phyloP scores from a whole-genome alignment of 2,113 vertebrate genomes.

The Notothenia rossii region DNA sequence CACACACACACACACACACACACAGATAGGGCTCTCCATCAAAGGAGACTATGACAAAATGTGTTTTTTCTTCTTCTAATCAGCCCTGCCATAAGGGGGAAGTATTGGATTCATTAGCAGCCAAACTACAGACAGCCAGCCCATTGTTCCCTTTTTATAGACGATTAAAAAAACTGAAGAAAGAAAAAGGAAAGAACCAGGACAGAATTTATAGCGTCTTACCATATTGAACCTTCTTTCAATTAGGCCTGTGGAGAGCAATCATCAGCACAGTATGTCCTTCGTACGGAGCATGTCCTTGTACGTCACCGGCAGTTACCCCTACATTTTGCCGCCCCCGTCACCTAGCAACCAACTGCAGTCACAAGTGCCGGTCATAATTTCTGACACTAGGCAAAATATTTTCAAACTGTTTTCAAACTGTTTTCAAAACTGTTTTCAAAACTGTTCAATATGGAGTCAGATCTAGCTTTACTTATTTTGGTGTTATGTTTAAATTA shows the following conservation, averaged over 20 bases:
- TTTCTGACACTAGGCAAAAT: no score
- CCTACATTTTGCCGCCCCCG: no score
- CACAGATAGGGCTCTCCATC: constrained; percentile 48
- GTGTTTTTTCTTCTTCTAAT: constrained; percentile 43
- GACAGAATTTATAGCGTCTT: constrained; percentile 54
- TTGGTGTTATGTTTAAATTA: no score
- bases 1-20: constrained; percentile 9
- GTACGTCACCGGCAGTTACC: no score
- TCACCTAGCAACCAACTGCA: no score
- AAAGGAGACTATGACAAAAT: constrained; percentile 46
- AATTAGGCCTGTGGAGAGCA: constrained; percentile 48
- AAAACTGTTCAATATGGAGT: no score
- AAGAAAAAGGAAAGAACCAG: constrained; percentile 21
- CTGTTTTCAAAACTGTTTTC: no score
- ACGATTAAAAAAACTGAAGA: not conserved
- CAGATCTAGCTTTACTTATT: no score
- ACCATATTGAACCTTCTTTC: constrained; percentile 55
- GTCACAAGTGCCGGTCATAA: no score
- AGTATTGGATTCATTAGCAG: constrained; percentile 61
- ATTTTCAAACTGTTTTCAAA: no score
- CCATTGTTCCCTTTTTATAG: constrained; percentile 57
- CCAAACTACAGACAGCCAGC: constrained; percentile 50
- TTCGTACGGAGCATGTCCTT: no score
- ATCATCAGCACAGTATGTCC: constrained; percentile 24
- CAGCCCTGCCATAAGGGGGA: constrained; percentile 34